Base-by-base conservation (phyloP, 2,113 vertebrate genomes). In the Mola mola region DNA sequence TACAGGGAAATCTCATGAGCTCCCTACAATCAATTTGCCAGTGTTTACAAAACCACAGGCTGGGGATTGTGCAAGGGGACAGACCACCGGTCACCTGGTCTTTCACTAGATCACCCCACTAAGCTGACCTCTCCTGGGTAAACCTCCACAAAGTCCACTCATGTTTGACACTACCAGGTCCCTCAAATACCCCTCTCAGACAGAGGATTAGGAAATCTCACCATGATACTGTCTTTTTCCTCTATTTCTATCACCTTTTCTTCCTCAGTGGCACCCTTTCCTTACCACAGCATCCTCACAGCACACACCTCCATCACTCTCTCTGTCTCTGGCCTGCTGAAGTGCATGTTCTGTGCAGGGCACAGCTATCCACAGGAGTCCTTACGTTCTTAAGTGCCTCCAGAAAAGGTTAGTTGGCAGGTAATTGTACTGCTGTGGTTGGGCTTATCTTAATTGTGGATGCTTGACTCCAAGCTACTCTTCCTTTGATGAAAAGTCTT, bases 341-440 rank as follows among this genome's bases (percentile, higher is more conserved):
- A 90, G 84, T 82, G 74, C 83, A 57, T 78, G 78, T 84, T 87
- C 82, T 75, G 74, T 76, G 82, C 50, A 64, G 75, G 79, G 62
- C 71, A 87, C 85, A 81, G 87, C 61, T 76, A 80, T 89, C 80
- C 87, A 80, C 82, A 76, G 89, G 84, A 86, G 88, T 84, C 85
- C 90, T 91, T 87, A 86, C 68, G 57, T 83, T 86, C 79, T 88
- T 85, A 90, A 90, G 86, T 90, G 86, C 71, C 81, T 85, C 71
- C 86, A 89, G 87, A 89, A 91, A 92, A 91, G 90, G 88, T 91
- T 90, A 87, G 89, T 79, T 85, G 79, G 80, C 79, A 92, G 87
- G 89, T 91, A 92, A 91, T 91, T 92, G 88, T 91, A 84, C 85
- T 88, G 87, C 83, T 87, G 86, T 83, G 81, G 79, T 84, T 34